Evolutionary conservation across 2,113 vertebrate genomes (phyloP).

Genomic region (Calyptomena viridis): DNA sequence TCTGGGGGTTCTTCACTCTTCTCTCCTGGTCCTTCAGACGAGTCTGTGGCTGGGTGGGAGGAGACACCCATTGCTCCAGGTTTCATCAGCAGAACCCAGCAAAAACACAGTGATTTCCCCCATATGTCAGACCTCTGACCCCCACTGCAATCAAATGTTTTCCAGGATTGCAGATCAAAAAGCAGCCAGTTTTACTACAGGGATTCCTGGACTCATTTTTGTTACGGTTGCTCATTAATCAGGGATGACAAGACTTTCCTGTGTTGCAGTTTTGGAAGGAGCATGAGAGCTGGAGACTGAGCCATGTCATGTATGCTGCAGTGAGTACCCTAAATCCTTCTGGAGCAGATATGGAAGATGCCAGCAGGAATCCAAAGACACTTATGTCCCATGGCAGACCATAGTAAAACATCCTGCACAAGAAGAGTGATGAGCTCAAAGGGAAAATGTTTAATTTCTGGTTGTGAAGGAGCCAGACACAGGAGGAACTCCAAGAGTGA

Average conservation of each 20-base stretch:
- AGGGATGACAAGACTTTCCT: not conserved
- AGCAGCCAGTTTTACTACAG: not conserved
- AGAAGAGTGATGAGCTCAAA: not conserved
- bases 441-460: not conserved
- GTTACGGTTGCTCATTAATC: not conserved
- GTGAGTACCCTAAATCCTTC: not conserved
- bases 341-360: not conserved
- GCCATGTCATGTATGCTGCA: not conserved
- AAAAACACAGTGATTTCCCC: rapidly evolving
- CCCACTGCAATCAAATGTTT: not conserved
- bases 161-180: not conserved
- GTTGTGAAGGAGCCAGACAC: not conserved
- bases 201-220: not conserved
- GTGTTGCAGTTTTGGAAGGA: not conserved
- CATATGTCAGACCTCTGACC: not conserved
- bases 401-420: not conserved
- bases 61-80: too few relatives aligned
- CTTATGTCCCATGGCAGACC: rapidly evolving
- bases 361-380: not conserved
- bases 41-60: not conserved
- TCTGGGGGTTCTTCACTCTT: not conserved
- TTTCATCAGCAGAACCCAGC: not conserved
- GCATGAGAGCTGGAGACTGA: not conserved
- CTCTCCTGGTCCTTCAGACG: not conserved
- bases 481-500: slow-evolving; percentile 34